Conservation (phyloP, 2,113 vertebrate genomes). For the Benitochromis conjunctus region DNA sequence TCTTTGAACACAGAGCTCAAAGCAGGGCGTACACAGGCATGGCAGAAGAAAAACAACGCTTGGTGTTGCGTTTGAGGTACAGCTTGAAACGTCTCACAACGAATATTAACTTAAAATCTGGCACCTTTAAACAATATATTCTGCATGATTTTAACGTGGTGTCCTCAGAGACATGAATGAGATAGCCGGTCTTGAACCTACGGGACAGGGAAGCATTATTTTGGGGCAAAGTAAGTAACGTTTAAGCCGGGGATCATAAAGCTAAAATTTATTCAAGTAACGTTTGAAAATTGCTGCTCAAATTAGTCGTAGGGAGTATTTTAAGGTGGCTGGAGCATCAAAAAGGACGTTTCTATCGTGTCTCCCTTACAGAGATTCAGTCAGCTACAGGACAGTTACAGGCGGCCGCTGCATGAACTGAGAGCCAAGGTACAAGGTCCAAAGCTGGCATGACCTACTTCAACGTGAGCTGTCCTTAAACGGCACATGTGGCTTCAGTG, state of each 20-base stretch:
- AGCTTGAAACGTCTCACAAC: not conserved
- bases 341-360: not conserved
- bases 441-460: not conserved
- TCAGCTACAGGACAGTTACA: not conserved
- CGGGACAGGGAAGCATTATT: too few relatives aligned
- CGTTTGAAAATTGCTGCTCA: not conserved
- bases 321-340: not conserved
- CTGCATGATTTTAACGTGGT: too few relatives aligned
- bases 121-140: too few relatives aligned
- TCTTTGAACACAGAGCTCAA: not conserved
- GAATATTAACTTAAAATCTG: not conserved
- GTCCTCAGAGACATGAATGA: too few relatives aligned
- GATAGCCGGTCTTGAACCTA: too few relatives aligned
- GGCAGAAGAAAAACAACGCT: not conserved
- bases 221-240: too few relatives aligned
- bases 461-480: not conserved
- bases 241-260: not conserved
- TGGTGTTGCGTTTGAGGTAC: not conserved
- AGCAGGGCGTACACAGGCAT: not conserved
- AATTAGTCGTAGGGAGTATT: not conserved
- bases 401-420: not conserved
- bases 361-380: not conserved
- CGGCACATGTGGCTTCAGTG: rapidly evolving
- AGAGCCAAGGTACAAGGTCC: not conserved
- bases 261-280: not conserved